Evolutionary conservation across 2,797 vertebrate species (phyloP).

Genomic region (Anguilla megastoma): DNA sequence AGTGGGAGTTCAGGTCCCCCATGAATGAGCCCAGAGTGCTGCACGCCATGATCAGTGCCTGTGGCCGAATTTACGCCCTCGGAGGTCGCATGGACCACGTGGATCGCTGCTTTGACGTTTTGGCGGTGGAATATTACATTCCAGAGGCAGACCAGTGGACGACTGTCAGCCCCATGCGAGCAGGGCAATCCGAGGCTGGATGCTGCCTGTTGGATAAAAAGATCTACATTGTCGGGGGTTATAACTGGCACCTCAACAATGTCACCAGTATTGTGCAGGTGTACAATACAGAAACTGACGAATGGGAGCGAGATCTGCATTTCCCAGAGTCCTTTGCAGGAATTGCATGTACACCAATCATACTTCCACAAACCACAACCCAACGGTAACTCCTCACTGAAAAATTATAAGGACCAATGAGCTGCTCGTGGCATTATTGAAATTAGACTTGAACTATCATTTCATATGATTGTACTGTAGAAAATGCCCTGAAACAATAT

Average conservation of each 20-base stretch:
- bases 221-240: constrained; percentile 92
- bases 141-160: constrained; percentile 93
- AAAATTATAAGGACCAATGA: not conserved
- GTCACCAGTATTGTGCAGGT: constrained; percentile 96
- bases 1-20: constrained; percentile 89
- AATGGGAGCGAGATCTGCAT: constrained; percentile 96
- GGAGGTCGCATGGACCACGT: constrained; percentile 96
- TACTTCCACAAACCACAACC: constrained; percentile 80
- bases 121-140: constrained; percentile 89
- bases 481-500: not conserved
- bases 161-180: constrained; percentile 89
- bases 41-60: constrained; percentile 85
- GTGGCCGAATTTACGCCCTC: constrained; percentile 80
- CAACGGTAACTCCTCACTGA: constrained; percentile 69
- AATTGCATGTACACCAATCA: constrained; percentile 83
- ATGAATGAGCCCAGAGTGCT: constrained; percentile 95
- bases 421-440: not conserved
- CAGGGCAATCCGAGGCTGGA: constrained; percentile 93
- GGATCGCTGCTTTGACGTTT: constrained; percentile 92
- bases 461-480: constrained; percentile 45
- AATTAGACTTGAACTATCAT: constrained; percentile 50
- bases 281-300: constrained; percentile 90
- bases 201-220: constrained; percentile 87
- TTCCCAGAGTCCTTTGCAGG: constrained; percentile 96
- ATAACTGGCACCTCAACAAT: constrained; percentile 98